Evolutionary conservation across 2,888 invertebrate genomes (phyloP), one percentile per base, ranked within the genome.

Genomic region (Hypomecis punctinalis): DNA sequence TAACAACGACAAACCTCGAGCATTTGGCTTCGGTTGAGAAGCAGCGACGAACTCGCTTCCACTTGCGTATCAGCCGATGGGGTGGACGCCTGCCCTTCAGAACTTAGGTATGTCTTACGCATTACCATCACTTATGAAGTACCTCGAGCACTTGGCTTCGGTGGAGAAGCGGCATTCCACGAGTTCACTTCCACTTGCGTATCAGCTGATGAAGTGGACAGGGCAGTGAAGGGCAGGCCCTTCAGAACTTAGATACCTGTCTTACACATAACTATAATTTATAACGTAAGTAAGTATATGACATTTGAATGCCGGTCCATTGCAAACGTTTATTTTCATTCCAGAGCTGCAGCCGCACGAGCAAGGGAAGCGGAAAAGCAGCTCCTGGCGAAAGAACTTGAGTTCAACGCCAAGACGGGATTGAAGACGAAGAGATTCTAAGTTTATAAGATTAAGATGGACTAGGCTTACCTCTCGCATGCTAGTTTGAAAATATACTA

Each of bases 61-160:
- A 88, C 94, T 39, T 98, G 98, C 78, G 96, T 97, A 57, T 96
- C 95, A 5, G 94, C 96, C 55, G 97, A 96, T 73, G 96, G 97
- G 82, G 96, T 97, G 9, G 94, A 95, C 4, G 95, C 94, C 68
- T 98, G 98, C 84, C 95, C 94, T 56, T 68, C 73, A 46, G 89
- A 90, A 48, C 80, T 93, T 1, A 83, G 83, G 46, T 3, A 48
- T 47, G 33, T 9, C 7, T 45, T 9, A 45, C 13, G 7, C 6
- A 10, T 42, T 10, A 10, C 5, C 5, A 5, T n/a, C 5, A n/a
- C 0, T 10, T 40, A 42, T 42, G 5, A 2, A 35, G 6, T 23
- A 23, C 23, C 3, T 23, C 23, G 56, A 98, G 98, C 81, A 93
- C 97, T 96, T 69, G 94, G 94, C 67, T 98, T 98, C 77, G 96